A percentile compares a stretch with the other conserved stretches of the same genome.
Conservation (phyloP, 1,140 invertebrate genomes). For the Cheumatopsyche charites region DNA sequence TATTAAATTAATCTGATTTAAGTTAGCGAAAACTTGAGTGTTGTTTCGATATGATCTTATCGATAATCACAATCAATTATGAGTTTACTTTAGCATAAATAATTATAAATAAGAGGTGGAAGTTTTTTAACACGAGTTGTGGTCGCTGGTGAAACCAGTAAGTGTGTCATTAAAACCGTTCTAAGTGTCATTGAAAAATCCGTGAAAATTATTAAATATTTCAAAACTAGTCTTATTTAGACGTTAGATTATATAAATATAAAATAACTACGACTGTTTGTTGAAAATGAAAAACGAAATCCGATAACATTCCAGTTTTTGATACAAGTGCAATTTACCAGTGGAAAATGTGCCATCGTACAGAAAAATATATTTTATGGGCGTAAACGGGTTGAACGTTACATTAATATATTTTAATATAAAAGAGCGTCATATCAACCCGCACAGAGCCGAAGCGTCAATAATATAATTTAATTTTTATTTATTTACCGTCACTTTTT, state of each 20-base stretch:
- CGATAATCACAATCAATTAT: neutral
- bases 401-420: no score
- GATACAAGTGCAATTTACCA: no score
- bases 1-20: neutral
- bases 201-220: slow-evolving; percentile 14
- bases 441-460: no score
- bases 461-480: no score
- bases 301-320: no score
- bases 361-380: no score
- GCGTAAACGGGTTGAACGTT: no score
- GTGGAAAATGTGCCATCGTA: no score
- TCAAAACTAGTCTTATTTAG: slow-evolving; percentile 22
- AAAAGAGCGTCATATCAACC: no score
- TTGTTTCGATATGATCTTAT: neutral
- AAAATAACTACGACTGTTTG: slow-evolving; percentile 10
- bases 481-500: no score
- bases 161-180: slow-evolving; percentile 16
- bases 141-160: slow-evolving; percentile 17
- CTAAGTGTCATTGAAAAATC: slow-evolving; percentile 19
- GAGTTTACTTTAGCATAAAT: neutral
- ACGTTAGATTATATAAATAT: slow-evolving; percentile 8
- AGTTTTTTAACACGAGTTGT: slow-evolving; percentile 22
- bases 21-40: neutral
- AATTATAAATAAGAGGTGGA: slow-evolving; percentile 22
- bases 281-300: no score